Base-by-base conservation (phyloP, 2,888 invertebrate genomes). In the Drosophila neotestacea region DNA sequence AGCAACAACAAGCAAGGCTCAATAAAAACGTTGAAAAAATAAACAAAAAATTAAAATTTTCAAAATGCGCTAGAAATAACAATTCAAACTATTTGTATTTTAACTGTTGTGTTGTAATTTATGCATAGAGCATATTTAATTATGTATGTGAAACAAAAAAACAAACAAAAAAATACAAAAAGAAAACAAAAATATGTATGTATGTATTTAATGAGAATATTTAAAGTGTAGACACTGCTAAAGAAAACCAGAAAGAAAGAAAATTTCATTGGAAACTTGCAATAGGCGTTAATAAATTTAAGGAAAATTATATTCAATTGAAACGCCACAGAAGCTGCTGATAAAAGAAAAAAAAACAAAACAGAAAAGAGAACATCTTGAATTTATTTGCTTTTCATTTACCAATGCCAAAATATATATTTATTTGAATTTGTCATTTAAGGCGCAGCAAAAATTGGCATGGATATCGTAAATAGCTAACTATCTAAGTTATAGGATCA, bases 21-120 rank as follows among this genome's bases (percentile, higher is more conserved):
- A 86, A 81, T 73, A 74, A 76, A 70, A 68, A 64, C 51, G 73
- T 75, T 65, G 51, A 72, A 73, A 56, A 52, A 6, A 54, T 50
- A 68, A 63, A 46, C 27, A 71, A 68, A 27, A 30, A 65, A 71
- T 73, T 27, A 56, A 65, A 81, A 73, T 69, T 71, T 79, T 68
- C 50, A 77, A 69, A 77, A 71, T 63, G 78, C 85, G 79, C 70
- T 78, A 72, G 68, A 68, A 70, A 50, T 70, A 72, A 77, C 59
- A 77, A 64, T 64, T 47, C 16, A 71, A 69, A 67, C 73, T 86
- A 88, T 85, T 79, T 82, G 73, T 89, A 86, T 77, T 89, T 90
- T 81, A 83, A 89, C 74, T 90, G 85, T 90, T 88, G 88, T 88
- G 88, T 90, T 90, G 90, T 88, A 85, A 87, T 88, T 79, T 79